phyloP scores from a whole-genome alignment of 2,888 invertebrate genomes.

The Meteorus cinctellus region DNA sequence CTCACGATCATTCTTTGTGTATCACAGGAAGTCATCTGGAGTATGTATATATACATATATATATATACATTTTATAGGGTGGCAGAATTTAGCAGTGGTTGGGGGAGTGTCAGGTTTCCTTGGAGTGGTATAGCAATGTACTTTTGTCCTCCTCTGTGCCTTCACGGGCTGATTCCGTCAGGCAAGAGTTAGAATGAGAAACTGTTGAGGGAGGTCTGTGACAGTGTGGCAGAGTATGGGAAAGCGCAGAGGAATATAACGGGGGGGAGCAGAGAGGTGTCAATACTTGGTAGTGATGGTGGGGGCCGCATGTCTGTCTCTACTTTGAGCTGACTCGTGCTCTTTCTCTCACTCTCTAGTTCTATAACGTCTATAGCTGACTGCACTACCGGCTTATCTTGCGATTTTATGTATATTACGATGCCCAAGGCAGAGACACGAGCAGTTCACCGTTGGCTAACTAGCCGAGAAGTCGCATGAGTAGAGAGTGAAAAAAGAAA shows the following conservation, averaged over 20 bases:
- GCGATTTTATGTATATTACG: conserved; percentile 69
- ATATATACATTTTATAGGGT: background rate
- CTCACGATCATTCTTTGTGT: conserved; percentile 9
- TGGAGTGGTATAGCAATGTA: background rate
- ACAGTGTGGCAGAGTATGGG: background rate
- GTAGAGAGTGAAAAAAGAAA: conserved; percentile 1
- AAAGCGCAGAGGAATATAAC: background rate
- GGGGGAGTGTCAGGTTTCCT: conserved; percentile 23
- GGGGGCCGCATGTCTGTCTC: background rate
- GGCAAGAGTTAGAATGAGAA: conserved; percentile 16
- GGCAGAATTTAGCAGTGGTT: background rate
- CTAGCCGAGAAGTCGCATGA: conserved; percentile 61
- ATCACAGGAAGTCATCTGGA: conserved; percentile 6
- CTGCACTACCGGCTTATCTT: conserved; percentile 63
- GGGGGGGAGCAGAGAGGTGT: background rate
- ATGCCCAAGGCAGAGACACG: conserved; percentile 63
- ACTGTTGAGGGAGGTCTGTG: background rate
- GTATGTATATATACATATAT: background rate
- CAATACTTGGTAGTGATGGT: background rate
- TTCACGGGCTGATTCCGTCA: background rate
- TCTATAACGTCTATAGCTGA: conserved; percentile 2
- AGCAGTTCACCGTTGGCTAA: conserved; percentile 69
- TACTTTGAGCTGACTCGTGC: background rate
- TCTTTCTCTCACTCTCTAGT: conserved; percentile 4
- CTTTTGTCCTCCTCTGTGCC: background rate